Percentiles rank a stretch among this genome's conserved stretches.
Evolutionary conservation across 1,140 invertebrate species (phyloP).

Genomic region (Arctopsyche grandis): DNA sequence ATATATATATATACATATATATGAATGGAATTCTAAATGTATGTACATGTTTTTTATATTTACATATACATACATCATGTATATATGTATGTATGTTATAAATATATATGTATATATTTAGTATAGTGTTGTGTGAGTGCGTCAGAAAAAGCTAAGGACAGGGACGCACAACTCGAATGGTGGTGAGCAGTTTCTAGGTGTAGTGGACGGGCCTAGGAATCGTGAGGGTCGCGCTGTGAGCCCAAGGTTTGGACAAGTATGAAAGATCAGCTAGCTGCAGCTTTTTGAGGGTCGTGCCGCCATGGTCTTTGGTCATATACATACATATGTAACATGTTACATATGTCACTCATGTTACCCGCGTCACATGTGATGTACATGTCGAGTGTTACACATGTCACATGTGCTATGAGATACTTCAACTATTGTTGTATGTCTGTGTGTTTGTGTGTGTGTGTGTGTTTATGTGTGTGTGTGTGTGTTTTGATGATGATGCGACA

Average conservation of each 20-base stretch:
- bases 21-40: no score
- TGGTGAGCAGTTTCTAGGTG: conserved; percentile 21
- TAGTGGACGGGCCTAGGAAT: conserved; percentile 30
- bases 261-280: conserved; percentile 10
- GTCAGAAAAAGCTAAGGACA: conserved; percentile 33
- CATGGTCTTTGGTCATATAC: background rate
- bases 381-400: no score
- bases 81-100: background rate
- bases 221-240: conserved; percentile 25
- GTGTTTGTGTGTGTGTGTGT: background rate
- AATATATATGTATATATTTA: background rate
- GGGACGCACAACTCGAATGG: conserved; percentile 20
- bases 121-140: conserved; percentile 6
- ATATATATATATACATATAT: background rate
- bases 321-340: background rate
- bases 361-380: no score
- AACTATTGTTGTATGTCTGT: background rate
- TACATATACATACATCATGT: no score
- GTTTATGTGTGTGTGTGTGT: no score
- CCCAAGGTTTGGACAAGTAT: conserved; percentile 1
- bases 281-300: conserved; percentile 9
- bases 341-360: no score
- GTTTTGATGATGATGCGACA: background rate
- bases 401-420: no score
- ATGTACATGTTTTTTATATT: no score